Conservation (phyloP, 2,797 vertebrate genomes). For the Leucoraja ocellata region DNA sequence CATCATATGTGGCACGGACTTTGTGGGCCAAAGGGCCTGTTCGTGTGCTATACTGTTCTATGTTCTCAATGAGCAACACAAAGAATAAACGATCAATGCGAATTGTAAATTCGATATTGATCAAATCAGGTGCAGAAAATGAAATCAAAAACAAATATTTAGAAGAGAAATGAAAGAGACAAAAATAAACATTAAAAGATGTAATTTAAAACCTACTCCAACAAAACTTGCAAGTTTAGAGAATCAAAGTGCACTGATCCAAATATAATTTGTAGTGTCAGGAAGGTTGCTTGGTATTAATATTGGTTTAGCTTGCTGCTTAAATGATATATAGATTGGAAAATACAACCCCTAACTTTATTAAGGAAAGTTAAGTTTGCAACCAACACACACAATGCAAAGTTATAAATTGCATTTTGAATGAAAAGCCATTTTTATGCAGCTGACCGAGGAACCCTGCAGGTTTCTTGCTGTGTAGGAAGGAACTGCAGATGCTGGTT, state of each 20-base stretch:
- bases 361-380: not conserved
- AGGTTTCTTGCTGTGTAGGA: too few species aligned
- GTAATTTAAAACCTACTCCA: not conserved
- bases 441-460: not conserved
- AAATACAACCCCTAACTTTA: not conserved
- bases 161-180: not conserved
- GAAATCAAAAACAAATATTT: not conserved
- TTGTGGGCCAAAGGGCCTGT: too few species aligned
- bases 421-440: not conserved
- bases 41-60: too few species aligned
- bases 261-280: not conserved
- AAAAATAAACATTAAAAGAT: not conserved
- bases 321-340: not conserved
- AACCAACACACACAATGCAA: too few species aligned
- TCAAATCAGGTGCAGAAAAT: not conserved
- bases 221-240: not conserved
- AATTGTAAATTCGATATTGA: not conserved
- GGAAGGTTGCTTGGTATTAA: not conserved
- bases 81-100: not conserved
- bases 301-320: not conserved
- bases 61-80: not conserved
- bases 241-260: not conserved
- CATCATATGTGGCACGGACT: too few species aligned
- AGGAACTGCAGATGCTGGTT: too few species aligned
- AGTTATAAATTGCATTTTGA: not conserved